Evolutionary conservation across 2,113 vertebrate genomes (phyloP).

Genomic region (Hippocampus abdominalis): DNA sequence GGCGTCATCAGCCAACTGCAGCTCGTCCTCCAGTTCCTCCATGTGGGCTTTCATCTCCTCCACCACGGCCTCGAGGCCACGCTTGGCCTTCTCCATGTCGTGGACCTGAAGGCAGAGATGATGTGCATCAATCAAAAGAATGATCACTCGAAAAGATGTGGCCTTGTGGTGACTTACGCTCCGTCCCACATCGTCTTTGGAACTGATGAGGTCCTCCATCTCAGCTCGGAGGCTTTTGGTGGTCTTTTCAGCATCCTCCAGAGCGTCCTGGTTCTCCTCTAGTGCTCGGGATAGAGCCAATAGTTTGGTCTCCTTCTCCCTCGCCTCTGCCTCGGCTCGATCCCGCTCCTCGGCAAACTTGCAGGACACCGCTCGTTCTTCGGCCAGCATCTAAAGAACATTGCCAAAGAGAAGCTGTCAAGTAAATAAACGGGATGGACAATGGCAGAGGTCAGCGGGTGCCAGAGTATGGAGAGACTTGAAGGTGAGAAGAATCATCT

Average conservation of each 20-base stretch:
- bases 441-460: not conserved
- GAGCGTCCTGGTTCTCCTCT: slow-evolving; percentile 80
- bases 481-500: no score
- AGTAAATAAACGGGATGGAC: not conserved
- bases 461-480: not conserved
- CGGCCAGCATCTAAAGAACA: slow-evolving; percentile 80
- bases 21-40: slow-evolving; percentile 92
- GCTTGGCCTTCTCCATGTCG: slow-evolving; percentile 89
- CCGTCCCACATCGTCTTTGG: slow-evolving; percentile 93
- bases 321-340: slow-evolving; percentile 83
- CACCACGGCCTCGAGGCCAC: slow-evolving; percentile 84
- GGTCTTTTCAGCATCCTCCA: slow-evolving; percentile 84
- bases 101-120: slow-evolving; percentile 76
- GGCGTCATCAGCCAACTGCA: slow-evolving; percentile 89
- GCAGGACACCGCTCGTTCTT: slow-evolving; percentile 85
- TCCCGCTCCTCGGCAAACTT: slow-evolving; percentile 89
- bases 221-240: slow-evolving; percentile 83
- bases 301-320: slow-evolving; percentile 89
- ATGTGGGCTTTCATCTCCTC: slow-evolving; percentile 91
- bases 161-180: slow-evolving; percentile 74
- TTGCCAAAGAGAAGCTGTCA: not conserved
- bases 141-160: not conserved
- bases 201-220: slow-evolving; percentile 95
- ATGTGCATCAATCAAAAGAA: not conserved
- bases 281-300: slow-evolving; percentile 82